Base-by-base conservation (phyloP, 1,140 invertebrate species). In the Drosophila seguyi region DNA sequence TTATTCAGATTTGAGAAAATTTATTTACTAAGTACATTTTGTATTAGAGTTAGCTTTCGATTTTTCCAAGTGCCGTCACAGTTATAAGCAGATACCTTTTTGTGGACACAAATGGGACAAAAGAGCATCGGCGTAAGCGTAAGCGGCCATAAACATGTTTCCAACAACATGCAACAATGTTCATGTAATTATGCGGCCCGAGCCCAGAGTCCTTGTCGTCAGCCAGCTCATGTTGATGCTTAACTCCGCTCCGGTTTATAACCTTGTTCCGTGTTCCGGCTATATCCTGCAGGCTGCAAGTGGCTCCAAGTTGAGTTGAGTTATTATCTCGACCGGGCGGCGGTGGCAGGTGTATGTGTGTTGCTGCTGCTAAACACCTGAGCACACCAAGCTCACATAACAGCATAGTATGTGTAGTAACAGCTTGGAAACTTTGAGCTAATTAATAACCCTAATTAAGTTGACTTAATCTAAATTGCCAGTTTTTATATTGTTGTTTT, bases 101-200 rank as follows among this genome's bases (percentile, higher is more conserved):
- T 25, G 55, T 59, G 58, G 58, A 58, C 67, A 68, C 66, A 74
- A 86, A 66, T 74, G 76, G 53, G 45, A 55, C 63, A 72, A 82
- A 86, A 82, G 65, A 74, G 74, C 74, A 77, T 58, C 55, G 20
- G 44, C 44, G 36, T 66, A 27, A 63, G 63, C 60, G 27, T 61
- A 57, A 67, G 41, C 61, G 66, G 63, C 75, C 80, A 76, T 76
- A 73, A 88, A 79, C 79, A 82, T 79, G 68, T 60, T 48, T 48
- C 50, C 52, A 58, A 68, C 75, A 74, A 68, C 75, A 72, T 75
- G 41, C 38, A 68, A 65, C 79, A 79, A 53, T 80, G 71, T 67
- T 77, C 80, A 68, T 74, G 61, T 87, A 88, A 87, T 87, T 88
- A 87, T 87, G 74, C 67, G 61, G 66, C 65, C 76, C 14, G 2